A percentile compares a stretch with the other conserved stretches of the same genome.
Evolutionary conservation across 2,113 vertebrate genomes (phyloP).

Genomic region (Gnathonemus longibarbis): DNA sequence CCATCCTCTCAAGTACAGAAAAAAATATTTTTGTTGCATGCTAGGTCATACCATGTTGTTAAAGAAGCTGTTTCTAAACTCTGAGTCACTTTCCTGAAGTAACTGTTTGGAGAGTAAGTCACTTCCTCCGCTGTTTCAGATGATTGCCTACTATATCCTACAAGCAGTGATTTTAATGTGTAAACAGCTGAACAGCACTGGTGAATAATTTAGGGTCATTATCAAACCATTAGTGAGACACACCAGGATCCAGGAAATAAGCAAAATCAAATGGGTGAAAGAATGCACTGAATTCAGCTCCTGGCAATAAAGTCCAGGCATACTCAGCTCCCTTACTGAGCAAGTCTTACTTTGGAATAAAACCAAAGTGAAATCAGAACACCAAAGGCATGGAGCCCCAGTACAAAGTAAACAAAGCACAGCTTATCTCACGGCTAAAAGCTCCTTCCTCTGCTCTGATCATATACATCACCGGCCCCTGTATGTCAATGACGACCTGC

Average conservation of each 20-base stretch:
- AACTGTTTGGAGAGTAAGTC: not conserved
- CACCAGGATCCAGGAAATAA: not conserved
- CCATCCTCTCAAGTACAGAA: not conserved
- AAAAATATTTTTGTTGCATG: not conserved
- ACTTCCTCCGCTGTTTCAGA: not conserved
- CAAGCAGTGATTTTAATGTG: not conserved
- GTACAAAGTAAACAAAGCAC: not conserved
- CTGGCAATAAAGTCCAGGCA: not conserved
- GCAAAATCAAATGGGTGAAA: not conserved
- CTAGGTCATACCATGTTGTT: not conserved
- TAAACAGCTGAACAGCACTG: not conserved
- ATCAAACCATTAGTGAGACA: not conserved
- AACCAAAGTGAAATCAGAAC: not conserved
- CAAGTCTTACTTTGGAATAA: not conserved
- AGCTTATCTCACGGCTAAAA: not conserved
- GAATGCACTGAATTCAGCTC: not conserved
- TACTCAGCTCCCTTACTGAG: not conserved
- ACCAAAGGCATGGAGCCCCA: not conserved
- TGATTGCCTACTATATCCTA: not conserved
- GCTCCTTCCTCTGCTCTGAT: not conserved
- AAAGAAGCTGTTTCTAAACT: not conserved
- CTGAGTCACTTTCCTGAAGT: not conserved
- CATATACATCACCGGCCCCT: not conserved
- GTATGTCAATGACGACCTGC: not conserved
- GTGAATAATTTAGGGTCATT: not conserved